Evolutionary conservation across 2,888 invertebrate species (phyloP), one percentile per base, ranked within the genome.

Genomic region (Campopleginae sp.): DNA sequence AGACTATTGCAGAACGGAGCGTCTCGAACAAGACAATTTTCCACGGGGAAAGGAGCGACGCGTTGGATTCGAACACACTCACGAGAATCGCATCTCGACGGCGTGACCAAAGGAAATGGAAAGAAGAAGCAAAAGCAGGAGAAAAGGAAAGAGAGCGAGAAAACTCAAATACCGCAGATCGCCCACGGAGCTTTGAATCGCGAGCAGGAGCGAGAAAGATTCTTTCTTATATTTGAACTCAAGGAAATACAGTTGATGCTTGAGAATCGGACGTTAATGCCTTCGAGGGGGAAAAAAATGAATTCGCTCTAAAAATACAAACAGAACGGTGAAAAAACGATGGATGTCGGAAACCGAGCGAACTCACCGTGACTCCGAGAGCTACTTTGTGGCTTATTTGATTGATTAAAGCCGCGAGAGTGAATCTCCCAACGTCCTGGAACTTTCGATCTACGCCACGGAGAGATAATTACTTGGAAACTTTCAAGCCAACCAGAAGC

Each of bases 1-100:
- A 48, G 54, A 76, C 54, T 63, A 72, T 65, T 76, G 76, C 46
- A 71, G 74, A 81, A 81, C 63, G 81, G 80, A 80, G 76, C 85
- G 82, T 82, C 79, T 71, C 79, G 85, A 85, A 85, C 71, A 72
- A 66, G 77, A 85, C 84, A 77, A 82, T 82, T 80, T 82, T 68
- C 44, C 82, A 74, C 51, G 75, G 71, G 63, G 42, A 66, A 48
- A 68, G 54, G 51, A 71, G 46, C 27, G 51, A 27, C 76, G 51
- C 65, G 58, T 2, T 23, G 51, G 10, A 23, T 44, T 33, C 54
- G 23, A 54, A 54, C 58, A 58, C 12, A 5, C 27, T 14, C n/a
- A 44, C 42, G 80, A 58, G 82, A 82, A 86, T 80, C 77, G 77
- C 82, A 83, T 82, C 76, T 72, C 48, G 3, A 10, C 65, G 42